These are phyloP conservation scores for Tauraco erythrolophus DNA, from an alignment of 2,113 vertebrate species.

Conservation along the genomic window DNA sequence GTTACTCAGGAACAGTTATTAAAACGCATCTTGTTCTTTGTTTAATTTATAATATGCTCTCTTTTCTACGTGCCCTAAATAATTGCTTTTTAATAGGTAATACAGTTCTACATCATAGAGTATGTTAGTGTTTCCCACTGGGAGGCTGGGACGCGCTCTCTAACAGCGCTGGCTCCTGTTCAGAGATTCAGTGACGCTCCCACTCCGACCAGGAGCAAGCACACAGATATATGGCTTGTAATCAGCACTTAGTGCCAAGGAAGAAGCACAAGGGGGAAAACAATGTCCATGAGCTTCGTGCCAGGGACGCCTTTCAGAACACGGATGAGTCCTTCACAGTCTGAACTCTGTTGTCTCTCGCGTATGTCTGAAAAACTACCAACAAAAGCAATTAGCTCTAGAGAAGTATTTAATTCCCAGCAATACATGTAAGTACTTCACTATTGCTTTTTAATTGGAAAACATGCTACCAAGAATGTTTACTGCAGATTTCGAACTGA, in stretches of 20 bases:
- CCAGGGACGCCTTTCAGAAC: not conserved
- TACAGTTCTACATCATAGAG: not conserved
- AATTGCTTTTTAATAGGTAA: constrained; percentile 6
- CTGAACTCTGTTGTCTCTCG: not conserved
- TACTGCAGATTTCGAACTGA: constrained; percentile 1
- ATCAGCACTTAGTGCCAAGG: not conserved
- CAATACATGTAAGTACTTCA: not conserved
- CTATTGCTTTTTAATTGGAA: constrained; percentile 43
- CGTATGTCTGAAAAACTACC: not conserved
- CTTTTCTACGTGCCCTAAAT: constrained; percentile 8
- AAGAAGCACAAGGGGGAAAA: not conserved
- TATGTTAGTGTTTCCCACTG: accelerated
- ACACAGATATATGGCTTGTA: not conserved
- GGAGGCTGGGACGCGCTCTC: not conserved
- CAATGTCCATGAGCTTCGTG: not conserved
- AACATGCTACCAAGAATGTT: not conserved
- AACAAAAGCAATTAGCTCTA: constrained; percentile 7
- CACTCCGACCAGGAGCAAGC: not conserved
- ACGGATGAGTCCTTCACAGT: not conserved
- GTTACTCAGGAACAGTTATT: not conserved
- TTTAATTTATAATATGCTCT: not conserved
- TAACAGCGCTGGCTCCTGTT: not conserved
- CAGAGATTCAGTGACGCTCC: not conserved
- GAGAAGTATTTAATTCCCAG: constrained; percentile 6
- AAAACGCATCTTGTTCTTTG: constrained; percentile 2